Conservation (phyloP, 1,140 invertebrate genomes). For the Oreohelix idahoensis region DNA sequence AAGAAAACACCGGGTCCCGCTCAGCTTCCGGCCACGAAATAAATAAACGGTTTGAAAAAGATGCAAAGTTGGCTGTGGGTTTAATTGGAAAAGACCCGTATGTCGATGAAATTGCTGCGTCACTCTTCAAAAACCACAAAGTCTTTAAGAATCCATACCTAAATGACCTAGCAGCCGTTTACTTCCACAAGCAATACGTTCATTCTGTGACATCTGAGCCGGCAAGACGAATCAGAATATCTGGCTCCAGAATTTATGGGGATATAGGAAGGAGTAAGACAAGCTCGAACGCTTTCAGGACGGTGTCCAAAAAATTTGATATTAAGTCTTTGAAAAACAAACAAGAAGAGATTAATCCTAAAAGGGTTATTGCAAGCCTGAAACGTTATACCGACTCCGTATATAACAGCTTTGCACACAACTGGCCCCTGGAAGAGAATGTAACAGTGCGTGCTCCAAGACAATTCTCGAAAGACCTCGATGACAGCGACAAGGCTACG, state of each 20-base stretch:
- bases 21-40: neutral
- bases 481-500: neutral
- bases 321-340: neutral
- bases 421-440: neutral
- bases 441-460: neutral
- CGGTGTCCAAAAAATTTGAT: neutral
- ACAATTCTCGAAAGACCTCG: neutral
- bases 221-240: neutral
- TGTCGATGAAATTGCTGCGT: neutral
- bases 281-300: neutral
- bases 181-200: neutral
- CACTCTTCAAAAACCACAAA: neutral
- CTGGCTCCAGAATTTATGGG: neutral
- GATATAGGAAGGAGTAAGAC: neutral
- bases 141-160: neutral
- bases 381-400: neutral
- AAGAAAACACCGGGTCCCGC: neutral
- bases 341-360: neutral
- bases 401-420: neutral
- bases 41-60: neutral
- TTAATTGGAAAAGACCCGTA: neutral
- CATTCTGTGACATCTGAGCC: neutral
- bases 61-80: neutral
- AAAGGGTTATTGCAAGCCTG: neutral
- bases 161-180: neutral